These are phyloP conservation scores for Drosophila phalerata DNA, from an alignment of 2,888 invertebrate genomes.

Conservation along the genomic window DNA sequence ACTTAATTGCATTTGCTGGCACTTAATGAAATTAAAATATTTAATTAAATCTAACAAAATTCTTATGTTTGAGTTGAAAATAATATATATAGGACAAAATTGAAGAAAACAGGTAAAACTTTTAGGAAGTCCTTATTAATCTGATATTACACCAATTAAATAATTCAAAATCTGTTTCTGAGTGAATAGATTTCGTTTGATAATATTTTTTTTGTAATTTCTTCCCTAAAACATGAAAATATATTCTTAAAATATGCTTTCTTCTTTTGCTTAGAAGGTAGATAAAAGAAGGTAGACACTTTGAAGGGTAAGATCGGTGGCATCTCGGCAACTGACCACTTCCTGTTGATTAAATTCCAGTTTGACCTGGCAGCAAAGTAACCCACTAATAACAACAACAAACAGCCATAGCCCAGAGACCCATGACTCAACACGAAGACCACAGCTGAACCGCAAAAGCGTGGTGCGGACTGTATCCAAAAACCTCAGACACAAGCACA, in stretches of 20 bases:
- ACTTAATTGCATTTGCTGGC: conserved; percentile 42
- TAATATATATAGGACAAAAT: neutral
- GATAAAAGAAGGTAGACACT: neutral
- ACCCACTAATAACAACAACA: conserved; percentile 33
- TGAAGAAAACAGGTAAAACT: no score
- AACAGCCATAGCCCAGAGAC: conserved; percentile 39
- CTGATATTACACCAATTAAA: neutral
- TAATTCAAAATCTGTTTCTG: no score
- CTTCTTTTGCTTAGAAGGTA: neutral
- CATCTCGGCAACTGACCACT: conserved; percentile 45
- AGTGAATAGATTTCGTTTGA: neutral
- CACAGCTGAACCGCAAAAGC: conserved; percentile 54
- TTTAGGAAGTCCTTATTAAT: neutral
- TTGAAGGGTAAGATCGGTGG: neutral
- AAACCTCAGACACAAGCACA: conserved; percentile 12
- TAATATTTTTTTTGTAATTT: no score
- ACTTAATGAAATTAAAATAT: conserved; percentile 4
- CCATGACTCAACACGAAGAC: conserved; percentile 50
- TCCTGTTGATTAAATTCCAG: conserved; percentile 68
- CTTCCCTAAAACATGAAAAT: no score
- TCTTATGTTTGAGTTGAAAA: neutral
- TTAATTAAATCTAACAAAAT: conserved; percentile 4
- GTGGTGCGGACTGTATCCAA: conserved; percentile 44
- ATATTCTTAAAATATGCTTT: no score
- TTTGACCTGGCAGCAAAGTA: conserved; percentile 30